phyloP scores from a whole-genome alignment of 2,797 vertebrate species.

The Bovichtus diacanthus region DNA sequence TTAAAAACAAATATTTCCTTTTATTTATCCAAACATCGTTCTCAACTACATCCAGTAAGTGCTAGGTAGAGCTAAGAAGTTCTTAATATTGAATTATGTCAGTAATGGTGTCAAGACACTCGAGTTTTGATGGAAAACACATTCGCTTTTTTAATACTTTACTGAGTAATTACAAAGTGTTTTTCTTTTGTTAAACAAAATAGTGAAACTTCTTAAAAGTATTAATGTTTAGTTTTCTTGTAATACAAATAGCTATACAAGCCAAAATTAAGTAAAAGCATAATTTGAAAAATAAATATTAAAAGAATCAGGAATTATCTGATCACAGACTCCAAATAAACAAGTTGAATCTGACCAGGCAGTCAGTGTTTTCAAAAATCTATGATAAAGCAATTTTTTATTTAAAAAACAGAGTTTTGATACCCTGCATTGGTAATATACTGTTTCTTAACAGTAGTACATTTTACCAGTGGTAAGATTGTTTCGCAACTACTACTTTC shows the following conservation, averaged over 20 bases:
- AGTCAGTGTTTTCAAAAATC: background rate
- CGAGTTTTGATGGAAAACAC: background rate
- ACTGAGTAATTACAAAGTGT: background rate
- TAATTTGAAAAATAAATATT: no score
- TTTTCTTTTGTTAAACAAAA: background rate
- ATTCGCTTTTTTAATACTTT: background rate
- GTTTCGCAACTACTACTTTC: background rate
- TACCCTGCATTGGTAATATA: background rate
- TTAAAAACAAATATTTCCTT: constrained; percentile 35
- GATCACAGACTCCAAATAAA: background rate
- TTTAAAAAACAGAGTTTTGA: background rate
- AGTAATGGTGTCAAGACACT: constrained; percentile 7
- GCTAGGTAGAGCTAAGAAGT: constrained; percentile 7
- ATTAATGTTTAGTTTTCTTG: background rate
- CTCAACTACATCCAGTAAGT: constrained; percentile 14
- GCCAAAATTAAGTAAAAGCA: no score
- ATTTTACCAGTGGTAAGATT: background rate
- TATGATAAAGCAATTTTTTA: background rate
- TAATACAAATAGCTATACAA: background rate
- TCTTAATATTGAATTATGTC: background rate
- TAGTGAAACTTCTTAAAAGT: background rate
- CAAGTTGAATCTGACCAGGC: background rate
- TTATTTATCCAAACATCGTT: constrained; percentile 23
- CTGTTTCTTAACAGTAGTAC: background rate
- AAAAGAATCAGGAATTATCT: no score